Evolutionary conservation across 2,888 invertebrate species (phyloP).

Genomic region (Xylocampa areola): DNA sequence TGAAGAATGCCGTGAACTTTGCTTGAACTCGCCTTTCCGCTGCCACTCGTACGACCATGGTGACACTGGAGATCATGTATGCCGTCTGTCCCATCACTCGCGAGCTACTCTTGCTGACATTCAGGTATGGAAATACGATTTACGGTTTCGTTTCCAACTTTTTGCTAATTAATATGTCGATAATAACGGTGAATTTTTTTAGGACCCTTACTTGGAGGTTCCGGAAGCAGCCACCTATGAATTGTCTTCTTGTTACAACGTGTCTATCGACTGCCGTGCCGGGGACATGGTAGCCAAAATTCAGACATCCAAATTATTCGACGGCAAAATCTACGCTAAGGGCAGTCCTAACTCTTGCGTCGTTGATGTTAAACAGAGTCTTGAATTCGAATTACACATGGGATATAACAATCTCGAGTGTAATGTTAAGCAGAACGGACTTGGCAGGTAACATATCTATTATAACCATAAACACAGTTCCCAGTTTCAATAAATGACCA

Average conservation of each 20-base stretch:
- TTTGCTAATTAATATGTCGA: no score
- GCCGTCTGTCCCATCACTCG: slow-evolving; percentile 97
- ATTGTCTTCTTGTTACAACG: slow-evolving; percentile 97
- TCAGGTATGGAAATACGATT: slow-evolving; percentile 88
- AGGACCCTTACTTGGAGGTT: slow-evolving; percentile 97
- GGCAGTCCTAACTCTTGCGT: slow-evolving; percentile 98
- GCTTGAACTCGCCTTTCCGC: slow-evolving; percentile 96
- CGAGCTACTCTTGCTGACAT: slow-evolving; percentile 96
- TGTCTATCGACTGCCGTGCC: slow-evolving; percentile 97
- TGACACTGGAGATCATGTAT: slow-evolving; percentile 97
- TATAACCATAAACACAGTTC: neutral
- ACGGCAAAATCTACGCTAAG: slow-evolving; percentile 98
- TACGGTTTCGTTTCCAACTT: no score
- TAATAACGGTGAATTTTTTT: no score
- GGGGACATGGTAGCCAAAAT: slow-evolving; percentile 98
- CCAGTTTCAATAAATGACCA: neutral
- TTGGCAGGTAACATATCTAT: slow-evolving; percentile 90
- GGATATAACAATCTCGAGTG: slow-evolving; percentile 97
- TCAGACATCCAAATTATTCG: slow-evolving; percentile 97
- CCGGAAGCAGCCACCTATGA: slow-evolving; percentile 98
- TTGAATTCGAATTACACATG: slow-evolving; percentile 97
- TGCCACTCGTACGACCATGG: slow-evolving; percentile 98
- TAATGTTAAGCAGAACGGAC: slow-evolving; percentile 96
- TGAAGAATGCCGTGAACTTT: slow-evolving; percentile 96
- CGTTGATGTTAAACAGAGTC: slow-evolving; percentile 95